Percentiles rank a stretch among this genome's conserved stretches.
phyloP scores from a whole-genome alignment of 2,113 vertebrate genomes.

The Tragelaphus scriptus region DNA sequence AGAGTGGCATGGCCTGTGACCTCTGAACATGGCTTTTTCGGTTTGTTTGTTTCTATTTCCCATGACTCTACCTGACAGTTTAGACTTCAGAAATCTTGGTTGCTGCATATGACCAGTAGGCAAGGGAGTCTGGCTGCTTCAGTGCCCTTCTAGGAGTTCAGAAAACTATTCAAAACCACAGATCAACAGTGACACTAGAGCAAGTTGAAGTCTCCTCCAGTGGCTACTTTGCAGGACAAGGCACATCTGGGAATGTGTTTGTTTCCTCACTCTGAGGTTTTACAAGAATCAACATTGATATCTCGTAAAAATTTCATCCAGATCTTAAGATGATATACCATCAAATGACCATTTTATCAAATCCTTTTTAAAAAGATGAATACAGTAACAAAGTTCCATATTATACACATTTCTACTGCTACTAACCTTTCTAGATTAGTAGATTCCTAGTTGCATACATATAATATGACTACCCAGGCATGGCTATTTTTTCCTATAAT shows the following conservation, averaged over 20 bases:
- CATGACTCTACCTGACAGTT: too few species aligned
- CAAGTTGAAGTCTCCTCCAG: neutral
- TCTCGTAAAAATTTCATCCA: neutral
- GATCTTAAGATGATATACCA: neutral
- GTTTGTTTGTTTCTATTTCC: neutral
- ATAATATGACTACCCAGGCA: neutral
- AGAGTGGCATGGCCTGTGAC: neutral
- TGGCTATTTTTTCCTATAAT: neutral
- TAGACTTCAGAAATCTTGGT: neutral
- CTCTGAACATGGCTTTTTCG: neutral
- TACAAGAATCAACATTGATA: neutral
- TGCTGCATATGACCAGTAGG: neutral
- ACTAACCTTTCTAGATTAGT: neutral
- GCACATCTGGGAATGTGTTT: neutral
- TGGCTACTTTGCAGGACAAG: neutral
- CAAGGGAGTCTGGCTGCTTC: neutral
- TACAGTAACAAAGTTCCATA: fast-evolving
- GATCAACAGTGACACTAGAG: neutral
- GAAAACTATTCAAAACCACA: neutral
- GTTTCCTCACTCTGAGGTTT: neutral
- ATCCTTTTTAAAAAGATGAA: neutral
- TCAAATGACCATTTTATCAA: neutral
- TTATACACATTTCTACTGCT: fast-evolving
- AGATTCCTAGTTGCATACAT: neutral
- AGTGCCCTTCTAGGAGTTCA: neutral